Evolutionary conservation across 2,888 invertebrate species (phyloP).

Genomic region (Drosophila mayaguana): DNA sequence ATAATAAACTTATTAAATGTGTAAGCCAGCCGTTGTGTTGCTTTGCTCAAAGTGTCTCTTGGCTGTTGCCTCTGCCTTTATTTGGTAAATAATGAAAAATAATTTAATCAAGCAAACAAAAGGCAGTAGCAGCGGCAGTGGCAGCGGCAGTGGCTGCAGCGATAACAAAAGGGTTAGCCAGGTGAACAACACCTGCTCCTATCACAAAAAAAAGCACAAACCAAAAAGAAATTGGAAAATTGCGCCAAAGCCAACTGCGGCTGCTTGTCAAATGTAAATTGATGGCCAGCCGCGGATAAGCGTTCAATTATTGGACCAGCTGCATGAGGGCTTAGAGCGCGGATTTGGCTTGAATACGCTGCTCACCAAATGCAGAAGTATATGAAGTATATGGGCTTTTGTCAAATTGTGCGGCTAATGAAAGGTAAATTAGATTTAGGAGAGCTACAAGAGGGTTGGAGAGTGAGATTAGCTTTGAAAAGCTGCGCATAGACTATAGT

Average conservation of each 20-base stretch:
- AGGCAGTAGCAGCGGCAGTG: slow-evolving; percentile 6
- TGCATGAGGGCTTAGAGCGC: slow-evolving; percentile 44
- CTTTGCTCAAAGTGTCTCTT: slow-evolving; percentile 48
- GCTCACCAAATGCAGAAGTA: background rate
- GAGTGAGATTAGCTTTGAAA: slow-evolving; percentile 7
- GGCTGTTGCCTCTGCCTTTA: slow-evolving; percentile 48
- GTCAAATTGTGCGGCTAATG: background rate
- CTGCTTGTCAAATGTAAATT: slow-evolving; percentile 67
- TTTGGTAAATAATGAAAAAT: slow-evolving; percentile 80
- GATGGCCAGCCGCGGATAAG: slow-evolving; percentile 58
- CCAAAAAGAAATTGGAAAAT: slow-evolving; percentile 9
- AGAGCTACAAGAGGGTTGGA: background rate
- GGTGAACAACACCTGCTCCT: slow-evolving; percentile 31
- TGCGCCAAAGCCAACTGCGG: slow-evolving; percentile 27
- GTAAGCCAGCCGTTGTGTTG: slow-evolving; percentile 73
- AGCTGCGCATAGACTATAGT: background rate
- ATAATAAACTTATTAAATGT: slow-evolving; percentile 81
- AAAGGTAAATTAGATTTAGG: background rate
- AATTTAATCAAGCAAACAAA: slow-evolving; percentile 82
- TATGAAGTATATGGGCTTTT: background rate
- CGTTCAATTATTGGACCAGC: slow-evolving; percentile 16
- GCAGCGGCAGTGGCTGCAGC: slow-evolving; percentile 4
- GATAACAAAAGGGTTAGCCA: slow-evolving; percentile 44
- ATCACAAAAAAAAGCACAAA: slow-evolving; percentile 7
- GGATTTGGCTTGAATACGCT: slow-evolving; percentile 2